Base-by-base conservation (phyloP, 2,797 vertebrate species). In the Kryptolebias ocellatus region DNA sequence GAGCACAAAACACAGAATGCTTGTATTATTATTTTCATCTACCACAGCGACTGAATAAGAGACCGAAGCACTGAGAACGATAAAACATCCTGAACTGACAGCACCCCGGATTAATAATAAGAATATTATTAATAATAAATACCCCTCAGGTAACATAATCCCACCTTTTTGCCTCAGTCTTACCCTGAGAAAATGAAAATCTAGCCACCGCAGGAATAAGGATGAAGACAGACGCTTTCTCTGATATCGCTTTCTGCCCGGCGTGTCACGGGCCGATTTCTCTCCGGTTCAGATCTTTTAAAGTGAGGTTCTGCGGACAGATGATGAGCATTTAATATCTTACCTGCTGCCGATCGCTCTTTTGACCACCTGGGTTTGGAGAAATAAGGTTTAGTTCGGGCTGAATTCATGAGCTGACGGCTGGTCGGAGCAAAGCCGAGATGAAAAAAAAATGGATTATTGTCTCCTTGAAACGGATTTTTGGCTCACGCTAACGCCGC, bases 41-140 rank as follows among this genome's bases (percentile, higher is more conserved):
- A 92, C 80, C 80, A 94, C 91, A 90, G 72, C 62, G 84, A 90
- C 74, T 78, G 79, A 89, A 88, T 72, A 88, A 90, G 81, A 91
- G 89, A 93, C 83, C 18, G 76, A 93, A 93, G 88, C 90, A 93
- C 89, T 85, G 90, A 93, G 86, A 89, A 92, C 86, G 84, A 80
- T 79, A 87, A 89, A 64, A 90, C 88, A 81, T 80, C 84, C 78
- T 79, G 76, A 81, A 76, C 74, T 73, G 70, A 86, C 66, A 65
- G 72, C 59, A 76, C 67, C 81, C 72, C 55, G 59, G 75, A 80
- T 51, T 47, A 83, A 71, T 39, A 5, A 56, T 10, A 18, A 12
- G 4, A 34, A 11, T 20, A 51, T 65, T 6, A 66, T 55, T 17
- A 31, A 34, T 34, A 34, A 10, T 39, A 39, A 39, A 76, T 67